phyloP scores from a whole-genome alignment of 1,140 invertebrate genomes.

The Andrena cerasifolii region DNA sequence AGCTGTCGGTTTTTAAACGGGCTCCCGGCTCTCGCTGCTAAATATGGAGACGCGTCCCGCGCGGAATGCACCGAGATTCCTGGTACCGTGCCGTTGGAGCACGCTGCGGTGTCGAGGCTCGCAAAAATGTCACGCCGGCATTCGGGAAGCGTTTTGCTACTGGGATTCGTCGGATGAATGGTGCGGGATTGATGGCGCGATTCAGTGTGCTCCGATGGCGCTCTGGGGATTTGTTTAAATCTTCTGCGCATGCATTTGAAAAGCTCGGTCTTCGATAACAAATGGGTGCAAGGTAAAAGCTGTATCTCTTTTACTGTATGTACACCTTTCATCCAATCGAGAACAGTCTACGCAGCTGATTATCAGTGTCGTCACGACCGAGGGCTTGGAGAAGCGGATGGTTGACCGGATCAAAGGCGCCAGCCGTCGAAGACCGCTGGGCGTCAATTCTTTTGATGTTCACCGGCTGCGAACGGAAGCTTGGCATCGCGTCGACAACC shows the following conservation, averaged over 20 bases:
- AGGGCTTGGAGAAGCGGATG: not conserved
- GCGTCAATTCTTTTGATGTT: constrained; percentile 32
- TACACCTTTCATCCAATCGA: not conserved
- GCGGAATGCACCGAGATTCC: constrained; percentile 22
- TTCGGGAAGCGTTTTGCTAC: not conserved
- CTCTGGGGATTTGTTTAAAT: no score
- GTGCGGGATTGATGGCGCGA: not conserved
- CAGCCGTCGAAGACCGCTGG: constrained; percentile 13
- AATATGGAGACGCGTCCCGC: constrained; percentile 6
- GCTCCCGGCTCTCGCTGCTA: not conserved
- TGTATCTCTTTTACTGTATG: no score
- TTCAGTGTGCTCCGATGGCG: no score
- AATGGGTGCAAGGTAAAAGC: not conserved
- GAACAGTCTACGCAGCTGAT: not conserved
- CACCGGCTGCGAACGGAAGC: constrained; percentile 26
- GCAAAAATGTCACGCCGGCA: constrained; percentile 4
- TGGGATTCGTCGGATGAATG: not conserved
- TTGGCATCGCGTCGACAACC: constrained; percentile 17
- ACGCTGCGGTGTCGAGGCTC: not conserved
- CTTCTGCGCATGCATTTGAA: no score
- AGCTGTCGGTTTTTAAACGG: not conserved
- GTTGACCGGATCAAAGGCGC: constrained; percentile 27
- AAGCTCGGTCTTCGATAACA: not conserved
- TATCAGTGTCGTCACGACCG: constrained; percentile 24
- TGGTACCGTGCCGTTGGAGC: not conserved